Percentiles rank a stretch among this genome's conserved stretches.
Conservation (phyloP, 2,797 vertebrate species). For the Eulemur albifrons region DNA sequence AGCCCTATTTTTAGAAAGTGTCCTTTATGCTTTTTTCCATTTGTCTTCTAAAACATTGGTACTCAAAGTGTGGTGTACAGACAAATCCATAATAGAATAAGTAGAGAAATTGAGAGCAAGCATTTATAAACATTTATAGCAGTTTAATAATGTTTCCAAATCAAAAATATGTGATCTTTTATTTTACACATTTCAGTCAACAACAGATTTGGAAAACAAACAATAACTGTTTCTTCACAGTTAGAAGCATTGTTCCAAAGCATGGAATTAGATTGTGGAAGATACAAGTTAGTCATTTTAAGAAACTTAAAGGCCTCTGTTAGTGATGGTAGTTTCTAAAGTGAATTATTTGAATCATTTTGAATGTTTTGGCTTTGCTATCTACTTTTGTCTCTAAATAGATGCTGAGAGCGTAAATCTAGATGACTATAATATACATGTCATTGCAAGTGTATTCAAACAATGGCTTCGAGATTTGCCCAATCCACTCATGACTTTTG, state of each 20-base stretch:
- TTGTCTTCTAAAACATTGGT: not conserved
- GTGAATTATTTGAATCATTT: slow-evolving; percentile 31
- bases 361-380: slow-evolving; percentile 25
- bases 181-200: slow-evolving; percentile 10
- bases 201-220: slow-evolving; percentile 7
- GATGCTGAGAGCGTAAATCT: slow-evolving; percentile 94
- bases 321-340: slow-evolving; percentile 23
- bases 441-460: slow-evolving; percentile 98
- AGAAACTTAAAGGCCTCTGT: slow-evolving; percentile 35
- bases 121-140: not conserved
- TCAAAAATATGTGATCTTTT: slow-evolving; percentile 9
- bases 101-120: not conserved
- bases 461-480: slow-evolving; percentile 98
- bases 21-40: not conserved
- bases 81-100: not conserved
- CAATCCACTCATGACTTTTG: slow-evolving; percentile 98
- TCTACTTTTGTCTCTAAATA: slow-evolving; percentile 75
- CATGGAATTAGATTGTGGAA: not conserved
- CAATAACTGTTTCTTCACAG: not conserved
- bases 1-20: slow-evolving; percentile 34
- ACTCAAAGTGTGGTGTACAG: not conserved
- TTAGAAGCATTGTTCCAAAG: slow-evolving; percentile 17
- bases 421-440: slow-evolving; percentile 98
- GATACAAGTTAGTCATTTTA: not conserved
- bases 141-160: not conserved